phyloP scores from a whole-genome alignment of 2,888 invertebrate species.

The Drosophila anomalata region DNA sequence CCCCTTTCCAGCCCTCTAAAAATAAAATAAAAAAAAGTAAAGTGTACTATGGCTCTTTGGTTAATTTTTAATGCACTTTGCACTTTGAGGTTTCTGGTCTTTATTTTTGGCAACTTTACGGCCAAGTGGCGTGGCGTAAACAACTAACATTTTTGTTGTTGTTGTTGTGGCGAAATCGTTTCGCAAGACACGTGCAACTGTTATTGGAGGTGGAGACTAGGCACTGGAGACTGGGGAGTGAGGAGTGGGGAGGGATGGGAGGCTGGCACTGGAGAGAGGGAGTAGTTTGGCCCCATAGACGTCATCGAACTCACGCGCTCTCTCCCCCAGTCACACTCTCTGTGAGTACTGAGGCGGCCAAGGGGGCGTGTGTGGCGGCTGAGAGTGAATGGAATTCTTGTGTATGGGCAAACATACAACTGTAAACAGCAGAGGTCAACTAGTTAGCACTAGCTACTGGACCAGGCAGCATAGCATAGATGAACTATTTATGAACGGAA shows the following conservation, averaged over 20 bases:
- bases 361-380: slow-evolving; percentile 23
- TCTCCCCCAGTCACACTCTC: background rate
- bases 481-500: background rate
- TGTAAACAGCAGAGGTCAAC: slow-evolving; percentile 8
- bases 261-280: background rate
- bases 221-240: too few relatives aligned
- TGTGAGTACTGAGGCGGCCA: background rate
- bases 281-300: slow-evolving; percentile 14
- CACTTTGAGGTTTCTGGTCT: slow-evolving; percentile 17
- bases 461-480: too few relatives aligned
- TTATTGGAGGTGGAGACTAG: background rate
- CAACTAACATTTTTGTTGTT: slow-evolving; percentile 23
- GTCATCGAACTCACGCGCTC: slow-evolving; percentile 27
- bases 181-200: slow-evolving; percentile 31
- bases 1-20: background rate
- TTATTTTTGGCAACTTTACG: slow-evolving; percentile 28
- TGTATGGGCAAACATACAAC: background rate
- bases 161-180: slow-evolving; percentile 38
- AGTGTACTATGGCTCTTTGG: background rate
- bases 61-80: slow-evolving; percentile 35
- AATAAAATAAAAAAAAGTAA: background rate
- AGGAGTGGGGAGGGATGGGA: background rate
- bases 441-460: background rate
- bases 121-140: slow-evolving; percentile 21
- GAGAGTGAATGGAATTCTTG: slow-evolving; percentile 20